phyloP scores from a whole-genome alignment of 2,113 vertebrate species.

The Pollimyrus isidori region DNA sequence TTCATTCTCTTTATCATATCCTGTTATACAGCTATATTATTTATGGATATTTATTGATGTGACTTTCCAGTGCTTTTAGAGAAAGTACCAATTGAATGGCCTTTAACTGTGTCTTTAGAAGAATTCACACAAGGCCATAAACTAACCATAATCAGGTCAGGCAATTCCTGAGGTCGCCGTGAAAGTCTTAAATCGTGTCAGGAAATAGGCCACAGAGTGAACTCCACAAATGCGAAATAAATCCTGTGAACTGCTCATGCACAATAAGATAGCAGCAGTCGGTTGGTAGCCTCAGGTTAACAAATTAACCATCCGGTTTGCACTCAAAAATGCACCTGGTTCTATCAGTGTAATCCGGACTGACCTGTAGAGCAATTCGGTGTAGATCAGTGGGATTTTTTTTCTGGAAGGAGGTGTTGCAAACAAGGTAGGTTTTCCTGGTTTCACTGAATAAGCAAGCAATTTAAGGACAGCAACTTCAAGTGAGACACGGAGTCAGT shows the following conservation, averaged over 20 bases:
- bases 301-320: background rate
- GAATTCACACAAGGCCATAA: background rate
- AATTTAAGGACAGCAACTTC: background rate
- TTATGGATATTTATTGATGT: background rate
- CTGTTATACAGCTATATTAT: background rate
- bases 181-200: background rate
- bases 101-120: background rate
- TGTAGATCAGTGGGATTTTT: background rate
- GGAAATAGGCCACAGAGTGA: background rate
- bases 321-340: background rate
- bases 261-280: background rate
- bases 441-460: background rate
- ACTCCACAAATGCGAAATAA: background rate
- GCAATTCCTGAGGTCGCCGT: background rate
- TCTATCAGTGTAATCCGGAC: background rate
- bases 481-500: background rate
- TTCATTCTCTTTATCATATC: background rate
- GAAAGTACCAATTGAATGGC: background rate
- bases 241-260: background rate
- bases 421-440: background rate
- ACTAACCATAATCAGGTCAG: background rate
- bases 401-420: background rate
- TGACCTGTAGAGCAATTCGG: background rate
- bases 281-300: background rate
- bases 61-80: background rate